Evolutionary conservation across 2,888 invertebrate species (phyloP).

Genomic region (Liodrosophila aerea): DNA sequence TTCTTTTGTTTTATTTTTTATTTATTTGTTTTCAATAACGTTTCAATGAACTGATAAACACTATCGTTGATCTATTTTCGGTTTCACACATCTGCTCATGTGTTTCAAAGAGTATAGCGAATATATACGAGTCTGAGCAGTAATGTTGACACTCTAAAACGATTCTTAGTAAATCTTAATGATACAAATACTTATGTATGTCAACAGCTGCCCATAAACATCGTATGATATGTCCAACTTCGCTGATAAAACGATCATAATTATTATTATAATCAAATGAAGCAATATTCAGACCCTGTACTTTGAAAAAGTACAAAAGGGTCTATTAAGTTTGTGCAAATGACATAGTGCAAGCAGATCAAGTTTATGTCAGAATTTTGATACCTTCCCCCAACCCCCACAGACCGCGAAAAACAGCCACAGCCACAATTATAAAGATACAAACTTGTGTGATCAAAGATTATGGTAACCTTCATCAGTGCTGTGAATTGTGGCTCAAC

Average conservation of each 20-base stretch:
- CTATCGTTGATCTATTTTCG: slow-evolving; percentile 34
- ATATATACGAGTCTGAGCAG: slow-evolving; percentile 16
- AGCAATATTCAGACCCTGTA: too few relatives aligned
- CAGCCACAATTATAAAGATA: too few relatives aligned
- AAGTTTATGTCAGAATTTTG: too few relatives aligned
- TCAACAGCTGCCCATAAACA: neutral
- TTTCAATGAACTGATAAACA: slow-evolving; percentile 31
- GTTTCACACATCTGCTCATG: slow-evolving; percentile 15
- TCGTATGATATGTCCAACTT: slow-evolving; percentile 9
- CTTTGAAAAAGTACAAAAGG: too few relatives aligned
- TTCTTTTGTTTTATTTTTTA: slow-evolving; percentile 11
- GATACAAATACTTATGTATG: neutral
- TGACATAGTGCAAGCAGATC: too few relatives aligned
- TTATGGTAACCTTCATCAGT: too few relatives aligned
- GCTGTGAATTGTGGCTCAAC: too few relatives aligned
- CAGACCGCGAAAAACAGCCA: too few relatives aligned
- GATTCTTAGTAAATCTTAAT: slow-evolving; percentile 15
- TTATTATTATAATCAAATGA: too few relatives aligned
- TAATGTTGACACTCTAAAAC: slow-evolving; percentile 16
- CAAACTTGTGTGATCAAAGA: too few relatives aligned
- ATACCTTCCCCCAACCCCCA: too few relatives aligned
- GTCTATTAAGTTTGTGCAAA: too few relatives aligned
- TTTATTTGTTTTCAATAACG: slow-evolving; percentile 9
- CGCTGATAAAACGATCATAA: neutral
- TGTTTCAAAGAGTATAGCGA: neutral